These are phyloP conservation scores for Ischnus inquisitorius DNA, from an alignment of 2,888 invertebrate genomes.

Conservation along the genomic window DNA sequence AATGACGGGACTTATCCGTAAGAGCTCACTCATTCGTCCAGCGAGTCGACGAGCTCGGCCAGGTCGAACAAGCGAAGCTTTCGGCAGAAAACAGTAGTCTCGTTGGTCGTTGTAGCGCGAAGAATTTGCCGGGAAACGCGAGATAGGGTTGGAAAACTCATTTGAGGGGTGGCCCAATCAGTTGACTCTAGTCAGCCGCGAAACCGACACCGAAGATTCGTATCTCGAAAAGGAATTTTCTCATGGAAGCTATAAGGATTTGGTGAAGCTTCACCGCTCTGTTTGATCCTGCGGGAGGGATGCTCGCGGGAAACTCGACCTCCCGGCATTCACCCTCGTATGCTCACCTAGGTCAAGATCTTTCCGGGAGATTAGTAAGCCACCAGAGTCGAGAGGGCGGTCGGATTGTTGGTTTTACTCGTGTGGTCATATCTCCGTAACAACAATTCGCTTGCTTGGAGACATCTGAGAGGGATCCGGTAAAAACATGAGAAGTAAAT, in stretches of 20 bases:
- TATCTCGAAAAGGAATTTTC: slow-evolving; percentile 28
- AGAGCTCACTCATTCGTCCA: slow-evolving; percentile 37
- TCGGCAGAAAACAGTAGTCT: slow-evolving; percentile 36
- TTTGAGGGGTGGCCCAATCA: slow-evolving; percentile 61
- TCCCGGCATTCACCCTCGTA: slow-evolving; percentile 36
- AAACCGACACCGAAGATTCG: slow-evolving; percentile 32
- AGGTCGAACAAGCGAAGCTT: slow-evolving; percentile 39
- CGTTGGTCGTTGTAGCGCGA: slow-evolving; percentile 34
- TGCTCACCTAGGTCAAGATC: slow-evolving; percentile 63
- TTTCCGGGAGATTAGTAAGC: slow-evolving; percentile 37
- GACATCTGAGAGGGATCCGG: slow-evolving; percentile 13
- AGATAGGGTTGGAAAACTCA: slow-evolving; percentile 55
- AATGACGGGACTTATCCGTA: slow-evolving; percentile 51
- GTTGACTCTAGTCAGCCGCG: slow-evolving; percentile 35
- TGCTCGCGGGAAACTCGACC: slow-evolving; percentile 26
- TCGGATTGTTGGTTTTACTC: not conserved
- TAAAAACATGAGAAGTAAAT: slow-evolving; percentile 61
- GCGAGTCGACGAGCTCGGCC: slow-evolving; percentile 27
- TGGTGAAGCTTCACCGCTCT: slow-evolving; percentile 29
- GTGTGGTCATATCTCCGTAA: not conserved
- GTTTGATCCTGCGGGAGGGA: not conserved
- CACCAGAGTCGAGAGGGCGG: slow-evolving; percentile 10
- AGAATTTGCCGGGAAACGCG: slow-evolving; percentile 14
- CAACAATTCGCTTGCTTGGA: slow-evolving; percentile 36
- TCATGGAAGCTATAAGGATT: slow-evolving; percentile 12